Percentiles rank a stretch among this genome's conserved stretches.
Conservation (phyloP, 2,113 vertebrate genomes). For the Leuciscus idus region DNA sequence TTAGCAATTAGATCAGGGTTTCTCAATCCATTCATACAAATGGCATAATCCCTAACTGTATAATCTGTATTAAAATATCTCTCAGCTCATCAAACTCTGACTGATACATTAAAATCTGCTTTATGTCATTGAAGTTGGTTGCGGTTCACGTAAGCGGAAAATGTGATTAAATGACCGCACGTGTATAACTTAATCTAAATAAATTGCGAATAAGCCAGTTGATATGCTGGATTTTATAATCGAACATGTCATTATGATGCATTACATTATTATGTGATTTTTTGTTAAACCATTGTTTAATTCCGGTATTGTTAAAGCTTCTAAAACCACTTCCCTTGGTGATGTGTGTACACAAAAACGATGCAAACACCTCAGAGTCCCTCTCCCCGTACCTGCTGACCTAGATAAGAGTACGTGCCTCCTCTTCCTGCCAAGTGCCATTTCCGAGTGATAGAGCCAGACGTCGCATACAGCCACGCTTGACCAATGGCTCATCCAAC, state of each 20-base stretch:
- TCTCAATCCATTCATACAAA: conserved; percentile 15
- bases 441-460: conserved; percentile 11
- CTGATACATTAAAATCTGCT: conserved; percentile 36
- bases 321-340: conserved; percentile 1
- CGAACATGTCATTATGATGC: conserved; percentile 17
- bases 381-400: conserved; percentile 37
- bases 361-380: conserved; percentile 23
- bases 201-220: not conserved
- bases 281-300: not conserved
- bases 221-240: conserved; percentile 21
- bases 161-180: conserved; percentile 19
- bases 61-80: conserved; percentile 38
- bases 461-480: not conserved
- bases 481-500: conserved; percentile 28
- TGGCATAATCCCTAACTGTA: conserved; percentile 18
- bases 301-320: not conserved
- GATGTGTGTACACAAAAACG: conserved; percentile 1
- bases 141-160: not conserved
- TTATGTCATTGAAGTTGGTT: conserved; percentile 8
- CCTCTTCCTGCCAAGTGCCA: conserved; percentile 9
- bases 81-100: conserved; percentile 14
- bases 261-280: not conserved
- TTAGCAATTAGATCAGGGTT: not conserved
- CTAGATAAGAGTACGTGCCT: conserved; percentile 27
- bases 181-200: not conserved